Percentiles rank a stretch among this genome's conserved stretches.
These are phyloP conservation scores for Holotrichia oblita DNA, from an alignment of 1,140 invertebrate species.

Conservation along the genomic window DNA sequence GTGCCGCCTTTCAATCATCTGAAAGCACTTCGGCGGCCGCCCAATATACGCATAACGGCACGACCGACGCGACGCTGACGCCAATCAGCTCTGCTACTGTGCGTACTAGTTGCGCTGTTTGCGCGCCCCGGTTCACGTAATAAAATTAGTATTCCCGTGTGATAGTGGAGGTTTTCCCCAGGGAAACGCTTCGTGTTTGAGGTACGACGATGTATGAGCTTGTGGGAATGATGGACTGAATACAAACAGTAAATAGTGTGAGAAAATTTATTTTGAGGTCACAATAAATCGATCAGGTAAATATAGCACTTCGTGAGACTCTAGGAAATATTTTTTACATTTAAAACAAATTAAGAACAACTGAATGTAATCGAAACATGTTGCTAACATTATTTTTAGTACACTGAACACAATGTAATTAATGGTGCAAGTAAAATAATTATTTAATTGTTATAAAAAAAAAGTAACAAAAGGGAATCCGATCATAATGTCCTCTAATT, in stretches of 20 bases:
- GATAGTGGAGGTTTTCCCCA: background rate
- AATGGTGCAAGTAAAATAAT: too few relatives aligned
- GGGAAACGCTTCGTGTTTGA: background rate
- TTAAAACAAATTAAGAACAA: too few relatives aligned
- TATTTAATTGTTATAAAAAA: too few relatives aligned
- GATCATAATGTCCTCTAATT: too few relatives aligned
- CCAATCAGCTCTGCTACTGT: background rate
- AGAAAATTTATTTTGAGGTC: background rate
- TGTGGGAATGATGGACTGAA: background rate
- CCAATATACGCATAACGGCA: background rate
- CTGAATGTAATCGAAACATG: too few relatives aligned
- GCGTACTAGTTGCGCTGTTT: background rate
- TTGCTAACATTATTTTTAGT: too few relatives aligned
- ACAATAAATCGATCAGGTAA: background rate
- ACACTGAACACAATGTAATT: too few relatives aligned
- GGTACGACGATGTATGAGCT: background rate
- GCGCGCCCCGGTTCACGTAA: background rate
- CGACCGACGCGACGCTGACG: background rate
- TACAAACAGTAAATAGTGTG: background rate
- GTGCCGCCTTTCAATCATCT: conserved; percentile 11
- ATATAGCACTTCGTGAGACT: too few relatives aligned
- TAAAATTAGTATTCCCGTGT: conserved; percentile 20
- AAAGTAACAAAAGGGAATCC: too few relatives aligned
- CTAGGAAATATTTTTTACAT: too few relatives aligned
- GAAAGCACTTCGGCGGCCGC: background rate